Evolutionary conservation across 2,797 vertebrate species (phyloP).

Genomic region (Lemur catta): DNA sequence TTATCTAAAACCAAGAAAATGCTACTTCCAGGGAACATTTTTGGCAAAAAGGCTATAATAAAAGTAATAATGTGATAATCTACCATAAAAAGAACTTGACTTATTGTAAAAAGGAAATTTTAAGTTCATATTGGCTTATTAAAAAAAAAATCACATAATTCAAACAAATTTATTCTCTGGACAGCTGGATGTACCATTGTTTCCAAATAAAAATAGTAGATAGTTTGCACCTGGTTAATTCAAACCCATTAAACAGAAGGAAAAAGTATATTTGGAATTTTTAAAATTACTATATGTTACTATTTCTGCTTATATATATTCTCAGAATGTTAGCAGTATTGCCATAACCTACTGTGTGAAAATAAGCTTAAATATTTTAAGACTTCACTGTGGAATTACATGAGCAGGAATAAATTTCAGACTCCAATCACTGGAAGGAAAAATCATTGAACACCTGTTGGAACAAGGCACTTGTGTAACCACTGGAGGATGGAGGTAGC

Average conservation of each 20-base stretch:
- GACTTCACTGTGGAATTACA: not conserved
- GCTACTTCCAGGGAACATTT: slow-evolving; percentile 13
- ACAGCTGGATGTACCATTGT: not conserved
- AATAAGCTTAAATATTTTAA: slow-evolving; percentile 27
- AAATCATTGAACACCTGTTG: not conserved
- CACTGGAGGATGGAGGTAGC: not conserved
- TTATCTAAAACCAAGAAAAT: slow-evolving; percentile 43
- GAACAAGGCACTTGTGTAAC: not conserved
- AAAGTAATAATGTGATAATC: slow-evolving; percentile 51
- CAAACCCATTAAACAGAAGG: not conserved
- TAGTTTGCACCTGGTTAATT: slow-evolving; percentile 32
- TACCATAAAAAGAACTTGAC: slow-evolving; percentile 15
- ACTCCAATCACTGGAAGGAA: not conserved
- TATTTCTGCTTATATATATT: slow-evolving; percentile 14
- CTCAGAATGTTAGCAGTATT: not conserved
- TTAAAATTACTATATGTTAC: not conserved
- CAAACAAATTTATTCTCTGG: slow-evolving; percentile 23
- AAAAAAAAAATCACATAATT: slow-evolving; percentile 31
- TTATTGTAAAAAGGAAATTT: slow-evolving; percentile 42
- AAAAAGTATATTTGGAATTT: not conserved
- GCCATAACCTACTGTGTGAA: not conserved
- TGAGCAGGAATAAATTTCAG: slow-evolving; percentile 25
- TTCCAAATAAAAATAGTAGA: slow-evolving; percentile 28
- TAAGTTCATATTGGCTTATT: slow-evolving; percentile 24
- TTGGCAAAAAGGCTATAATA: slow-evolving; percentile 22